Evolutionary conservation across 1,140 invertebrate genomes (phyloP), one percentile per base, ranked within the genome.

Genomic region (Bombus waltoni): DNA sequence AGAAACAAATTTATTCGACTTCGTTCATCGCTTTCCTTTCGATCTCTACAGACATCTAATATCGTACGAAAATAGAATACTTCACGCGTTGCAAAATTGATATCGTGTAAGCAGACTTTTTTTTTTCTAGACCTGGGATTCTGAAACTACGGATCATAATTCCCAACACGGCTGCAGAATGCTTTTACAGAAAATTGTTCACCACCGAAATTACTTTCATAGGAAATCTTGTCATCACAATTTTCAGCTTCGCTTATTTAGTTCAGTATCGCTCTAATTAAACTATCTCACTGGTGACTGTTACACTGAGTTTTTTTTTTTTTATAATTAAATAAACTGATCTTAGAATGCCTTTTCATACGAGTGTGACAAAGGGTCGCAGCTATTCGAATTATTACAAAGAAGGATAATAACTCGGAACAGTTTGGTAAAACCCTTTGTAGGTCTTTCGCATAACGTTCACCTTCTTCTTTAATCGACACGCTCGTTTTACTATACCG

Each of bases 41-140:
- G 15, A 2, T 11, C 13, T 66, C 35, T 72, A 35, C 28, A 77
- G 47, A 18, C 25, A 79, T 53, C 32, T 66, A 66, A 66, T 35
- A 70, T n/a, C 32, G 44, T 57, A 79, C 75, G 40, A 65, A 73
- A 78, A 79, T 38, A 79, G 83, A 72, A 78, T 47, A 57, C n/a
- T 83, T 73, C 42, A 13, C 53, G 25, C n/a, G 62, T 73, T 79
- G 22, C 65, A 85, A 65, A 65, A 62, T 18, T 28, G 35, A 8
- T 59, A 59, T 76, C 5, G 22, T 47, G 44, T 32, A 62, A 83
- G 47, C 62, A 38, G 38, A 57, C n/a, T 44, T 68, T 81, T 47
- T 32, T 65, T 81, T n/a, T 25, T 38, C 53, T 15, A 68, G 15
- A 42, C 59, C 18, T 25, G 6, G 2, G 10, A 62, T 62, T n/a